phyloP scores from a whole-genome alignment of 2,113 vertebrate genomes.

The Sander lucioperca region DNA sequence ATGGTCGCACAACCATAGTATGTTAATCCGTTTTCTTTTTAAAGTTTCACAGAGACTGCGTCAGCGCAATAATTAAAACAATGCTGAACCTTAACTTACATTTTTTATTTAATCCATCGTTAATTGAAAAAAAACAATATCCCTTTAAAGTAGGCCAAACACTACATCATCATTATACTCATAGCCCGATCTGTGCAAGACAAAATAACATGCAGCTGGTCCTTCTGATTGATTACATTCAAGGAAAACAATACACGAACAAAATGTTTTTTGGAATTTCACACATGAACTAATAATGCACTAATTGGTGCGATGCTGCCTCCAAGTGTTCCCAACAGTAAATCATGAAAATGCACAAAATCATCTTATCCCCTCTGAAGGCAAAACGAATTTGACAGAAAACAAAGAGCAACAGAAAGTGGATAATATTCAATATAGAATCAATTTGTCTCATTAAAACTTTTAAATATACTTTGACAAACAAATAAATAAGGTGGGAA shows the following conservation, averaged over 20 bases:
- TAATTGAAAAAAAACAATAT: no score
- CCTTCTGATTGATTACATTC: conserved; percentile 5
- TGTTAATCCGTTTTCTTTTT: no score
- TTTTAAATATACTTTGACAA: conserved; percentile 20
- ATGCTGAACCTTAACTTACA: no score
- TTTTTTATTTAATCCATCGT: no score
- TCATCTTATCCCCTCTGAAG: neutral
- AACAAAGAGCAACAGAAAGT: neutral
- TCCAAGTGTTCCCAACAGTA: neutral
- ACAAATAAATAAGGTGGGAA: conserved; percentile 49
- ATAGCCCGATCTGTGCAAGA: neutral
- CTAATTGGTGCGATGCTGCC: neutral
- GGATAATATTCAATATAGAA: conserved; percentile 7
- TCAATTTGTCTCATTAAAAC: neutral
- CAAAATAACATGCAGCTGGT: neutral
- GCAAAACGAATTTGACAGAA: neutral
- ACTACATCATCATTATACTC: no score
- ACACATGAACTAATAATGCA: neutral
- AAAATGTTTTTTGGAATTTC: neutral
- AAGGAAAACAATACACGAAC: conserved; percentile 1
- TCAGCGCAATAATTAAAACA: no score
- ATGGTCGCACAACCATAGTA: no score
- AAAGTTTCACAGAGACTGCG: no score
- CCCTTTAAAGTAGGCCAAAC: neutral
- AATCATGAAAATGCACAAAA: conserved; percentile 19